Evolutionary conservation across 2,113 vertebrate species (phyloP), one percentile per base, ranked within the genome.

Genomic region (Mormoops blainvillei): DNA sequence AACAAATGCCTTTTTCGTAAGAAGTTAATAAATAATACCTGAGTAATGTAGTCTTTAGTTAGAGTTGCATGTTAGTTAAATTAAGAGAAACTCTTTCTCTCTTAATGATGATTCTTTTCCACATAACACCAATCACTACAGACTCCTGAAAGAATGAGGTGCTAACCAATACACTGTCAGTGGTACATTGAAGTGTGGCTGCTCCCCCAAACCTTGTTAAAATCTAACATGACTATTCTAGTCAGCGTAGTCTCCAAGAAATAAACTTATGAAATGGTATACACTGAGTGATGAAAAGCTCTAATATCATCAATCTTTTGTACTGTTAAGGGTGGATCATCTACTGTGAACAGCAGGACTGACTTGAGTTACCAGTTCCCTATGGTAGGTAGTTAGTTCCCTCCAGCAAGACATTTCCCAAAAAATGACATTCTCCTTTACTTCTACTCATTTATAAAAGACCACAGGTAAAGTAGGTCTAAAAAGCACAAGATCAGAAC

Each of bases 281-380:
- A 74, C 82, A 74, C 19, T 50, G 95, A 95, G 93, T 92, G 94
- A 94, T 92, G 92, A 94, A 95, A 95, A 85, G 81, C 92, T 85
- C 50, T 54, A 48, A 33, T 56, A 73, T 33, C 83, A 90, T 95
- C 85, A 67, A 13, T 95, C 89, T 92, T 93, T 88, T 92, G 28
- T 31, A 48, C 76, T 48, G 68, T 92, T 96, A 95, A 96, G 90
- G 71, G 85, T 70, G 63, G 91, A 94, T 97, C 61, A 92, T 80
- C 58, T 70, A 4, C 56, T 82, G 61, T 77, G 70, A 96, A 15
- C 94, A 88, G 16, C 41, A 45, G 71, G 63, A 45, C 38, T 33
- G 14, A 65, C 85, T 90, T 73, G 80, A 87, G 76, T 85, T 96
- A 81, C 95, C 54, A 52, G 67, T 54, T 92, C 82, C 95, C 89